Base-by-base conservation (phyloP, 2,797 vertebrate species). In the Siniperca obscura region DNA sequence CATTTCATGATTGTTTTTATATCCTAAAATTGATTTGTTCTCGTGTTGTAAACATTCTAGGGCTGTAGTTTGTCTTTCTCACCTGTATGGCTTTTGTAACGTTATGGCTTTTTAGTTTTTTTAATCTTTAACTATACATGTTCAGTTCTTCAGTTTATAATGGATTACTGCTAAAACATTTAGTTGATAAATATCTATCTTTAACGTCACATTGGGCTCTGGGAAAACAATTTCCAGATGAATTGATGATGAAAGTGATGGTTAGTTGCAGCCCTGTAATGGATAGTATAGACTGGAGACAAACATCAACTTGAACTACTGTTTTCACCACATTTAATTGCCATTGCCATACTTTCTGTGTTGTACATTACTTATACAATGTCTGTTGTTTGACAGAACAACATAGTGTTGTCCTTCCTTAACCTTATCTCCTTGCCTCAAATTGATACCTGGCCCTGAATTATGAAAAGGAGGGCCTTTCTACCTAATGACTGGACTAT, bases 381-480 rank as follows among this genome's bases (percentile, higher is more conserved):
- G 11, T 25, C 25, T 62, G 60, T 44, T 74, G 70, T 77, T 57
- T 53, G 38, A 50, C 52, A 76, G 12, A 70, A 69, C 78, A 77
- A 74, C 48, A 65, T 8, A 13, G 4, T 12, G 3, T 60, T 78
- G 75, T 85, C 68, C 75, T 80, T 40, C 52, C 17, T 40, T 74
- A 71, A 81, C 85, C 75, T 77, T 68, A 80, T 78, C 74, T 56
- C 57, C 46, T 52, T 50, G 7, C 50, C 76, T 83, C 74, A 75
- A 84, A 86, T 80, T 79, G 86, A 91, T 90, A 92, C 84, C 83
- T 85, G 71, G 34, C 65, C 40, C 79, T 95, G 80, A 94, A 95
- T 95, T 93, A 96, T 96, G 90, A 90, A 95, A 74, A 55, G 68
- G 74, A 76, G 62, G 71, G 64, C 83, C 87, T 93, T 85, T 93